Evolutionary conservation across 2,888 invertebrate genomes (phyloP).

Genomic region (Pyrrhosoma nymphula): DNA sequence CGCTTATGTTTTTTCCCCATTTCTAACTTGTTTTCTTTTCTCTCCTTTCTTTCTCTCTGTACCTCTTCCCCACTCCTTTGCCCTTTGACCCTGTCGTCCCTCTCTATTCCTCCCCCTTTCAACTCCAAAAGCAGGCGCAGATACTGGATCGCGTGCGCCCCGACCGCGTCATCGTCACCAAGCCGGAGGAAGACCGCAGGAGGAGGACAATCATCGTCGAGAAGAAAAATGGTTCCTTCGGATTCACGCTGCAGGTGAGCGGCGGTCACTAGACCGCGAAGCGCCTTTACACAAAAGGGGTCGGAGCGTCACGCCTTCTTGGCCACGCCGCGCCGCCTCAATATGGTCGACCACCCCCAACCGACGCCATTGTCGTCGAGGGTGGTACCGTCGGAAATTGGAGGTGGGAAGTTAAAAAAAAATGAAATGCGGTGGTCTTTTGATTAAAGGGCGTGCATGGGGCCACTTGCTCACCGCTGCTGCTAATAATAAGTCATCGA

Average conservation of each 20-base stretch:
- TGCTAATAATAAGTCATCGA: neutral
- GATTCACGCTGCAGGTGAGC: constrained; percentile 92
- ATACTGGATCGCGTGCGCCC: constrained; percentile 86
- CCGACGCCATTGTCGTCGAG: constrained; percentile 17
- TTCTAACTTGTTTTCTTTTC: neutral
- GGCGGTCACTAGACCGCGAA: constrained; percentile 22
- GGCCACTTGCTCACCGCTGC: neutral
- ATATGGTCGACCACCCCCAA: neutral
- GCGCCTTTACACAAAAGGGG: neutral
- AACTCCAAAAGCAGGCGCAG: constrained; percentile 79
- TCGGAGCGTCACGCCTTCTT: constrained; percentile 21
- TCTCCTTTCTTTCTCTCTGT: neutral
- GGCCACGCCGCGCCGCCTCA: neutral
- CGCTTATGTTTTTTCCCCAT: neutral
- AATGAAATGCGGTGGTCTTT: neutral
- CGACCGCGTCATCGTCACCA: constrained; percentile 85
- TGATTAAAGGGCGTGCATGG: neutral
- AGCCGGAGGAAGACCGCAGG: constrained; percentile 91
- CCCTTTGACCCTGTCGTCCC: neutral
- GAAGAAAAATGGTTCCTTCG: constrained; percentile 93
- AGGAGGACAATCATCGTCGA: constrained; percentile 94
- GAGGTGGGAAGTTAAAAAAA: neutral
- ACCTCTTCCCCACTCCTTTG: neutral
- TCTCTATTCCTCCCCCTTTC: neutral
- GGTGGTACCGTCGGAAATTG: neutral